These are phyloP conservation scores for Dendrophyllia cribrosa DNA, from an alignment of 64 coral and sea anemone species.

Conservation along the genomic window DNA sequence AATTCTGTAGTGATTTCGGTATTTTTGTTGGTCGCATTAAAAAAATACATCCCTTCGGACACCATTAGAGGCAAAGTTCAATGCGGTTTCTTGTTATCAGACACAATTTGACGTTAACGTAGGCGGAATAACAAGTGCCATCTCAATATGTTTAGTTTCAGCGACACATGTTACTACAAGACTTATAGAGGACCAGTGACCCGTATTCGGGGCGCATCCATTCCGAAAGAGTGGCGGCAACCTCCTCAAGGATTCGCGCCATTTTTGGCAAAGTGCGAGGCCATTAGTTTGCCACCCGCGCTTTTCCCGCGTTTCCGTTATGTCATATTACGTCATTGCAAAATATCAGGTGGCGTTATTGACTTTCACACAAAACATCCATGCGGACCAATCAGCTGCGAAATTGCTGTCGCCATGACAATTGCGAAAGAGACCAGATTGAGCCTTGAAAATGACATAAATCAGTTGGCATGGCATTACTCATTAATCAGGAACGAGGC, in stretches of 20 bases:
- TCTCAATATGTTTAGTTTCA: not conserved
- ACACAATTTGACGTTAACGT: not conserved
- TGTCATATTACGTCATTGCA: constrained; percentile 29
- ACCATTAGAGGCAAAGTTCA: not conserved
- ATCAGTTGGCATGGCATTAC: constrained; percentile 48
- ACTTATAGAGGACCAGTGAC: not conserved
- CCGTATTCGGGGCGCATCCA: not conserved
- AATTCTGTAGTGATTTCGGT: too few relatives aligned
- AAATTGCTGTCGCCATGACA: constrained; percentile 33
- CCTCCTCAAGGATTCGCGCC: constrained; percentile 21
- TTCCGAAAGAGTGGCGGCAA: constrained; percentile 11
- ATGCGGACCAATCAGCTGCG: not conserved
- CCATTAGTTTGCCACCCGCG: constrained; percentile 2
- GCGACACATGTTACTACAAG: not conserved
- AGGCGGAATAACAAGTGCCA: not conserved
- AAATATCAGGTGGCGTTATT: constrained; percentile 45
- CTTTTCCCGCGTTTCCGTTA: constrained; percentile 15
- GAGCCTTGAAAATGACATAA: constrained; percentile 26
- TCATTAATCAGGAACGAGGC: constrained; percentile 36
- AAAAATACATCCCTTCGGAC: too few relatives aligned
- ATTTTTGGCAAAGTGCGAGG: not conserved
- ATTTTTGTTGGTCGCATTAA: too few relatives aligned
- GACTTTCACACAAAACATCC: constrained; percentile 31
- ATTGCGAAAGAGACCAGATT: constrained; percentile 23
- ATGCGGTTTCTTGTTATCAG: too few relatives aligned